Conservation (phyloP, 2,797 vertebrate species). For the Sarcophilus harrisii region DNA sequence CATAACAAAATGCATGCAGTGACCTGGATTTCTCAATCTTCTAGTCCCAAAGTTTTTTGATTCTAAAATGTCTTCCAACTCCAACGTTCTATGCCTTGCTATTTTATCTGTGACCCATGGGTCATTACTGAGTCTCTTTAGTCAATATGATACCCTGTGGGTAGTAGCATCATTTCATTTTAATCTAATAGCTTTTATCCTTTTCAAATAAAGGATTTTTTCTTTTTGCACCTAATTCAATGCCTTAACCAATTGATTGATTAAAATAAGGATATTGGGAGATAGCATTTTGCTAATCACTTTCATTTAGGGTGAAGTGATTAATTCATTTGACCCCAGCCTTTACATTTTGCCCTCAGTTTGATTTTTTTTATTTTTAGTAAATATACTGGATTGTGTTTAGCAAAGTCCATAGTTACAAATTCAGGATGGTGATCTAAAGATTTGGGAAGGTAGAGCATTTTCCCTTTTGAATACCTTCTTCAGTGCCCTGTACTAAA, state of each 20-base stretch:
- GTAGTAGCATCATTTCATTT: too few species aligned
- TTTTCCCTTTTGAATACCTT: neutral
- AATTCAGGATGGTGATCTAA: neutral
- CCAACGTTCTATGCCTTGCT: too few species aligned
- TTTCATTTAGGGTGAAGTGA: neutral
- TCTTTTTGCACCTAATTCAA: neutral
- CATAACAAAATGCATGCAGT: too few species aligned
- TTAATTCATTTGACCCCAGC: neutral
- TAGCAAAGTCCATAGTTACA: neutral
- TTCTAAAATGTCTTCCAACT: too few species aligned
- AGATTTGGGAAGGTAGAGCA: neutral
- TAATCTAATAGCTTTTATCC: neutral
- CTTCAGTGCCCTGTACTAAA: neutral
- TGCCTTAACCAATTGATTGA: neutral
- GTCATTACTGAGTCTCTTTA: too few species aligned
- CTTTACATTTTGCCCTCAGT: neutral
- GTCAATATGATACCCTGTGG: too few species aligned
- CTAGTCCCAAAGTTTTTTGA: too few species aligned
- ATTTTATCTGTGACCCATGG: too few species aligned
- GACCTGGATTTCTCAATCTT: too few species aligned
- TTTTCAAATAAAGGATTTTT: neutral
- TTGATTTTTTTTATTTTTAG: neutral
- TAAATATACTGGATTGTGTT: neutral
- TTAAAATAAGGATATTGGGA: neutral
- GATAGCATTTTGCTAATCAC: neutral